Conservation (phyloP, 1,140 invertebrate species). For the Asbolus verrucosus region DNA sequence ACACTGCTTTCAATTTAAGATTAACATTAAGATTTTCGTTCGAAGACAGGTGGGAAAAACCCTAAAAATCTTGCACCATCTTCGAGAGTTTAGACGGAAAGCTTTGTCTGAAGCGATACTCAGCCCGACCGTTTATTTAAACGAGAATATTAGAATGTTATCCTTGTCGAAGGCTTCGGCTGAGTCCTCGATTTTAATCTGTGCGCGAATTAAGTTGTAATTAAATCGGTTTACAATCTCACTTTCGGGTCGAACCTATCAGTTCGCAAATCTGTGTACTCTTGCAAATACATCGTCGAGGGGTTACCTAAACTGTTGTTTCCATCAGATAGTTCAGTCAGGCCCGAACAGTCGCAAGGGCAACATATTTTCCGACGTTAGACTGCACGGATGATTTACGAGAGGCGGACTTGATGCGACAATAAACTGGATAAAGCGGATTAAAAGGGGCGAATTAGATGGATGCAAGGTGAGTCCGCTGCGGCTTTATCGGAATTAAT, state of each 20-base stretch:
- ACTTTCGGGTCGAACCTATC: constrained; percentile 28
- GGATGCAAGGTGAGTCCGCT: constrained; percentile 13
- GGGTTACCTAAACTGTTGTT: constrained; percentile 29
- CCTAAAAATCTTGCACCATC: no score
- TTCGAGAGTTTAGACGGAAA: no score
- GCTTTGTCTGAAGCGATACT: no score
- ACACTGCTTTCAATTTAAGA: no score
- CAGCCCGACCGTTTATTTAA: no score
- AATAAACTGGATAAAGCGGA: constrained; percentile 15
- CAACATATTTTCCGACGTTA: background rate
- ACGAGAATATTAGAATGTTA: no score
- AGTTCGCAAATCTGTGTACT: constrained; percentile 20
- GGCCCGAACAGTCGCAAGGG: constrained; percentile 1
- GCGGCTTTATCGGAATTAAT: constrained; percentile 17
- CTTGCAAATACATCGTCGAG: constrained; percentile 4
- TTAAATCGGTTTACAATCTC: constrained; percentile 32
- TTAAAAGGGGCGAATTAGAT: constrained; percentile 14
- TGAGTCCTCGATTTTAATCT: constrained; percentile 28
- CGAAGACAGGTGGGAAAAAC: no score
- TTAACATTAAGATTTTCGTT: no score
- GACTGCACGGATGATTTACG: background rate
- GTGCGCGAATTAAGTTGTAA: constrained; percentile 22
- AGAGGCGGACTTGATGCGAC: background rate
- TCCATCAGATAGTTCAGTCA: constrained; percentile 14
- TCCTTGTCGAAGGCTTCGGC: no score